Base-by-base conservation (phyloP, 2,797 vertebrate genomes). In the Hydrolagus colliei region DNA sequence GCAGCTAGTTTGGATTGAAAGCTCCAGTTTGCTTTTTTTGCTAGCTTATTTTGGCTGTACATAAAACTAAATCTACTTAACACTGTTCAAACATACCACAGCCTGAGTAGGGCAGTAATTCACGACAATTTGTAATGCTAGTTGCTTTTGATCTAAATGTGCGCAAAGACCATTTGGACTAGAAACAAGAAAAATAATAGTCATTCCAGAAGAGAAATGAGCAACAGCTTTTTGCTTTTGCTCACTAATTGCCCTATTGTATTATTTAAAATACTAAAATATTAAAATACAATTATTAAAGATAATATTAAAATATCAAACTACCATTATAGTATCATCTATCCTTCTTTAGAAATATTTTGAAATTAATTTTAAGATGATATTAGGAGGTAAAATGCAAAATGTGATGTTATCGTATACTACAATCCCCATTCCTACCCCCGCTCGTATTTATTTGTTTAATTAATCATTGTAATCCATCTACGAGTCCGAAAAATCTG, bases 61-160 rank as follows among this genome's bases (percentile, higher is more conserved):
- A 84, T 84, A 71, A 84, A 84, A 84, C 52, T 84, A 52, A 68
- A 84, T 41, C 79, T 71, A 63, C 79, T 84, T 71, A 84, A 84
- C 35, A 18, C 79, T 84, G 79, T 84, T 84, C 79, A 84, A 84
- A 84, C 32, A 84, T 68, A 71, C 32, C 65, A 71, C 79, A 68
- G 79, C 22, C n/a, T 41, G 20, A 11, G 79, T 11, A 12, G 79
- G 27, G 41, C n/a, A 41, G 32, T 84, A 16, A 68, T 18, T 32
- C 8, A 84, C 16, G 65, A 68, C 79, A 84, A 71, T 84, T 84
- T 71, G 65, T 11, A 71, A 71, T 71, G n/a, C 27, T 71, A 68
- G 79, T 35, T 71, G 65, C 79, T 68, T 84, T 84, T 71, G 65
- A 41, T 68, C 35, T 84, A 71, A 84, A 41, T 84, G 12, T 41